Percentiles rank a stretch among this genome's conserved stretches.
Conservation (phyloP, 2,113 vertebrate genomes). For the Anoura caudifer region DNA sequence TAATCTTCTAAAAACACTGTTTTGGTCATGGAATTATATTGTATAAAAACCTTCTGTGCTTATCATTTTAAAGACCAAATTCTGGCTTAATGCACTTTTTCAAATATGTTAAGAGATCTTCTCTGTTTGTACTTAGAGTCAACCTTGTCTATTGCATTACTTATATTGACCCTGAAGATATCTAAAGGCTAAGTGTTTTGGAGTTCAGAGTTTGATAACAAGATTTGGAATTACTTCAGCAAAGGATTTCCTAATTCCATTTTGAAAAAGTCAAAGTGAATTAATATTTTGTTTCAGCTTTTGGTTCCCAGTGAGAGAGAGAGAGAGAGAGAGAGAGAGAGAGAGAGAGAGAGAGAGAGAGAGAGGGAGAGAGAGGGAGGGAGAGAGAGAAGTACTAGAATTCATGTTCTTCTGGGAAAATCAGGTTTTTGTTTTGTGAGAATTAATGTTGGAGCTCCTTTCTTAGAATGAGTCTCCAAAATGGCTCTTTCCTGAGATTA, state of each 20-base stretch:
- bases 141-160: neutral
- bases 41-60: conserved; percentile 1
- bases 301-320: neutral
- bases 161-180: neutral
- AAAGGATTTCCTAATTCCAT: neutral
- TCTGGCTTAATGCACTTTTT: neutral
- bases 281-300: conserved; percentile 44
- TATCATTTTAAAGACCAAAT: neutral
- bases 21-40: neutral
- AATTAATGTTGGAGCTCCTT: neutral
- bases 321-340: neutral
- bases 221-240: conserved; percentile 30
- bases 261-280: conserved; percentile 45
- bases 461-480: neutral
- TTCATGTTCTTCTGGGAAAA: conserved; percentile 15
- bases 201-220: neutral
- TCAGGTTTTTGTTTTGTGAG: neutral
- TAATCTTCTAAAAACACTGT: neutral
- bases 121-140: neutral
- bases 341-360: neutral
- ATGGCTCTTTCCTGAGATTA: neutral
- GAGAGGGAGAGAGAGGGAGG: neutral
- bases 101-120: neutral
- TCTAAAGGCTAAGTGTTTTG: neutral
- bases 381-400: neutral